Conservation (phyloP, 2,797 vertebrate species). For the Botia almorhae region DNA sequence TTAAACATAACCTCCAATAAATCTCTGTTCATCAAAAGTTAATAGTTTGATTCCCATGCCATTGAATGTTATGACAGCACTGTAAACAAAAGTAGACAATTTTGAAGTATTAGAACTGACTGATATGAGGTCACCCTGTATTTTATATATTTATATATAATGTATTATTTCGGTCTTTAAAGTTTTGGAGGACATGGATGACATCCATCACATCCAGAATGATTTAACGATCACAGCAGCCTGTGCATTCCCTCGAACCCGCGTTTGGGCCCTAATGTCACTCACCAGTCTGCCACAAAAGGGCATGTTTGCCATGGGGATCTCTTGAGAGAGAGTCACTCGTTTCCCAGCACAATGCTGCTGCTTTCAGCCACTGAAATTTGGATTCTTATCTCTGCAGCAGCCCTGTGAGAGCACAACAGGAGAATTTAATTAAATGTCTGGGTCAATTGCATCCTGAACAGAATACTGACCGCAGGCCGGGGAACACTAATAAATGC, state of each 20-base stretch:
- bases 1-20: slow-evolving; percentile 11
- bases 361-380: slow-evolving; percentile 43
- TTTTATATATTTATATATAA: neutral
- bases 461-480: slow-evolving; percentile 60
- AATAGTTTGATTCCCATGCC: neutral
- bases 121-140: neutral
- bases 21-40: slow-evolving; percentile 26
- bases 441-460: slow-evolving; percentile 60
- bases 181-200: slow-evolving; percentile 37
- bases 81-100: slow-evolving; percentile 1
- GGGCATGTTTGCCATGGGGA: slow-evolving; percentile 61
- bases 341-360: slow-evolving; percentile 30
- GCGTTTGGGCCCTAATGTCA: slow-evolving; percentile 50
- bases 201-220: slow-evolving; percentile 50
- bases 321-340: slow-evolving; percentile 51
- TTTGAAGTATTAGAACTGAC: neutral
- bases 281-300: slow-evolving; percentile 58
- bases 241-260: slow-evolving; percentile 45
- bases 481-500: slow-evolving; percentile 53
- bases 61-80: neutral
- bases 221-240: slow-evolving; percentile 46
- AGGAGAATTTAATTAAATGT: slow-evolving; percentile 62
- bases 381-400: slow-evolving; percentile 58
- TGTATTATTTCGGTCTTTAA: slow-evolving; percentile 1
- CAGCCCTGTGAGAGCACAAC: slow-evolving; percentile 45